These are phyloP conservation scores for Pogoniulus pusillus DNA, from an alignment of 2,797 vertebrate genomes.

Conservation along the genomic window DNA sequence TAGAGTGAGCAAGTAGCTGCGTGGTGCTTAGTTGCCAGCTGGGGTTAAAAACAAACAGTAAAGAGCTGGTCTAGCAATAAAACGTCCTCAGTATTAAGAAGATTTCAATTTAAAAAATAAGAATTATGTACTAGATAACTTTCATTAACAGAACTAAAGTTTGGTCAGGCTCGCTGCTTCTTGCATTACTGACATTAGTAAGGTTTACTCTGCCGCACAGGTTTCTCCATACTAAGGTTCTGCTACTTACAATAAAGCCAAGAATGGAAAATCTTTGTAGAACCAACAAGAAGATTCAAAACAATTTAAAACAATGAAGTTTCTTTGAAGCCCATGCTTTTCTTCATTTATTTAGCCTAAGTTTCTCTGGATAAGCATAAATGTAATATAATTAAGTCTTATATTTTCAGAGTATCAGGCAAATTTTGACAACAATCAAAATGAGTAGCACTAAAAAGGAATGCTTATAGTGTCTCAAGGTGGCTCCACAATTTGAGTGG, in stretches of 20 bases:
- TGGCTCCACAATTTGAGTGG: not conserved
- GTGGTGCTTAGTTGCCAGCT: no score
- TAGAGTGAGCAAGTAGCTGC: no score
- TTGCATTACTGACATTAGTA: not conserved
- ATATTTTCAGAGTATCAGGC: not conserved
- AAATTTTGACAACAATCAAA: not conserved
- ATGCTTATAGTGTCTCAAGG: rapidly evolving
- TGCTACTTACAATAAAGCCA: not conserved
- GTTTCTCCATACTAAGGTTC: not conserved
- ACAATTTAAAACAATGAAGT: not conserved
- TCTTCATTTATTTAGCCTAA: not conserved
- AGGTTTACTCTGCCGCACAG: not conserved
- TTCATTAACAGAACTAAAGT: not conserved
- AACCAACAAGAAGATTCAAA: not conserved
- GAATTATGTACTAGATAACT: not conserved
- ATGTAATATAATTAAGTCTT: not conserved
- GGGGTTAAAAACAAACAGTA: not conserved
- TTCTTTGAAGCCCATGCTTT: not conserved
- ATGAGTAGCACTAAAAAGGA: not conserved
- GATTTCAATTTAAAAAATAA: not conserved
- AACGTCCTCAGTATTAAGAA: not conserved
- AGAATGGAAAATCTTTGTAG: not conserved
- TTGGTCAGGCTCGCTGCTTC: not conserved
- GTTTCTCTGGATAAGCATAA: not conserved
- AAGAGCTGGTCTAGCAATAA: not conserved